Conservation (phyloP, 2,888 invertebrate genomes). For the Tillus elongatus region DNA sequence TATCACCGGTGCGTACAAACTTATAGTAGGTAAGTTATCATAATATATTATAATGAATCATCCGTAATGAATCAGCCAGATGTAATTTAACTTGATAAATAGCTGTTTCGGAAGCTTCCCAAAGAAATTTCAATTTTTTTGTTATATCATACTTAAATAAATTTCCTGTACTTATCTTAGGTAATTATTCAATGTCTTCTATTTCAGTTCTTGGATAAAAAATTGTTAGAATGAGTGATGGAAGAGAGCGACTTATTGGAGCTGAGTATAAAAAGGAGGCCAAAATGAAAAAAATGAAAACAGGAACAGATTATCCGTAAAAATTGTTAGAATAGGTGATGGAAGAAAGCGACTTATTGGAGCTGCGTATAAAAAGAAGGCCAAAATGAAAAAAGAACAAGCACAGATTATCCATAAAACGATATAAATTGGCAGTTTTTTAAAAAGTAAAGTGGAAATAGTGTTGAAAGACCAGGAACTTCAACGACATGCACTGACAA, state of each 20-base stretch:
- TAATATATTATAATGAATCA: constrained; percentile 5
- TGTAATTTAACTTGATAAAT: constrained; percentile 8
- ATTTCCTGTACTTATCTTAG: constrained; percentile 5
- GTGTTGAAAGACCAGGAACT: constrained; percentile 9
- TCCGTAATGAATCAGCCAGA: constrained; percentile 9
- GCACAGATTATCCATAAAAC: constrained; percentile 13
- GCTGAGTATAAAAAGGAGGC: constrained; percentile 16
- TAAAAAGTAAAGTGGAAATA: constrained; percentile 13
- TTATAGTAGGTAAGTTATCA: too few species aligned
- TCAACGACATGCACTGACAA: constrained; percentile 9
- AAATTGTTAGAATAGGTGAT: constrained; percentile 15
- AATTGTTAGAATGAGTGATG: constrained; percentile 15
- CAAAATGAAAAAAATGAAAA: constrained; percentile 14
- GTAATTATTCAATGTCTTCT: constrained; percentile 9
- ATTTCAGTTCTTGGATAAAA: constrained; percentile 18
- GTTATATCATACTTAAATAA: constrained; percentile 7
- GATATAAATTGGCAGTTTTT: constrained; percentile 13
- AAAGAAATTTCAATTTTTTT: constrained; percentile 9
- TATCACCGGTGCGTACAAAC: constrained; percentile 10
- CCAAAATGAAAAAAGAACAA: constrained; percentile 14
- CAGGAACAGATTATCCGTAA: constrained; percentile 12
- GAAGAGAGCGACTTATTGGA: constrained; percentile 15
- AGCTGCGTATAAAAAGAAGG: constrained; percentile 15
- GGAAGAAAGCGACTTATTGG: constrained; percentile 15
- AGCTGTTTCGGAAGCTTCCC: constrained; percentile 9